Conservation (phyloP, 2,888 invertebrate genomes). For the Drosophila fungiperda region DNA sequence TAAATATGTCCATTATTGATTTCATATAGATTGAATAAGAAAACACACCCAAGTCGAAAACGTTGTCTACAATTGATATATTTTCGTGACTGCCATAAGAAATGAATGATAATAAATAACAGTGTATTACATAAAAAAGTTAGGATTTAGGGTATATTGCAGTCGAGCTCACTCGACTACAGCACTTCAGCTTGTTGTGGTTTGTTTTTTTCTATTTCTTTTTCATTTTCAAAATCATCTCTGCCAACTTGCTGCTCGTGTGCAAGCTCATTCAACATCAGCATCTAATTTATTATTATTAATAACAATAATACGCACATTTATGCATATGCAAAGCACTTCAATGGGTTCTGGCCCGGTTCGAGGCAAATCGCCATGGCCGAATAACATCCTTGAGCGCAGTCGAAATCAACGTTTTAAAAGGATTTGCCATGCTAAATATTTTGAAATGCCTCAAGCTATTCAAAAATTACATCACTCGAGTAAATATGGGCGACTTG, state of each 20-base stretch:
- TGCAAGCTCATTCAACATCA: slow-evolving; percentile 24
- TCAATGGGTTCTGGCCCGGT: slow-evolving; percentile 22
- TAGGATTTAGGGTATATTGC: neutral
- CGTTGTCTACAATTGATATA: neutral
- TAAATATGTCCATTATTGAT: neutral
- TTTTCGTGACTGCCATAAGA: neutral
- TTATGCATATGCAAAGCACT: slow-evolving; percentile 69
- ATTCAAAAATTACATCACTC: slow-evolving; percentile 80
- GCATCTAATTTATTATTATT: slow-evolving; percentile 74
- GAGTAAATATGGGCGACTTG: slow-evolving; percentile 74
- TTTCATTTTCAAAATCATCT: slow-evolving; percentile 17
- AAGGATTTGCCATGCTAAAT: slow-evolving; percentile 81
- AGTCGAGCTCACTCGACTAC: neutral
- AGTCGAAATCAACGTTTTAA: slow-evolving; percentile 75
- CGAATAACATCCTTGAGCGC: slow-evolving; percentile 42
- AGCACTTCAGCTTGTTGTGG: neutral
- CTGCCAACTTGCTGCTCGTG: slow-evolving; percentile 15
- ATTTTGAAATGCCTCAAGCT: slow-evolving; percentile 78
- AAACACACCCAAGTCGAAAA: too few species aligned
- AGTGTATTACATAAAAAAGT: neutral
- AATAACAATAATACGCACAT: slow-evolving; percentile 72
- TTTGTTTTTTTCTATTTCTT: neutral
- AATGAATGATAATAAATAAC: neutral
- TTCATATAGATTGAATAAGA: too few species aligned
- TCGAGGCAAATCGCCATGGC: slow-evolving; percentile 21